Conservation (phyloP, 2,888 invertebrate species). For the Noctua fimbriata region DNA sequence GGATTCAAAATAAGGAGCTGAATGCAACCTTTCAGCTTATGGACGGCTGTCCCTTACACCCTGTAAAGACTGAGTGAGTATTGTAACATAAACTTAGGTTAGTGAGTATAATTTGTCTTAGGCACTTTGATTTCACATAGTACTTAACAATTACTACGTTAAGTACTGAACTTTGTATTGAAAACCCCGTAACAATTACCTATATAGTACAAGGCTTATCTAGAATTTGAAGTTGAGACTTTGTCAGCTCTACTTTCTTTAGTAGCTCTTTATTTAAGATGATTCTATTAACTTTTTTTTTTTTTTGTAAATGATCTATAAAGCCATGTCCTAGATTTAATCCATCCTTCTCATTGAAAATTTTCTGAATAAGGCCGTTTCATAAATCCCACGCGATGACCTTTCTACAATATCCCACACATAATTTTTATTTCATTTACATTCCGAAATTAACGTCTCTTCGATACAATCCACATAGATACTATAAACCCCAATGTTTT, state of each 20-base stretch:
- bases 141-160: background rate
- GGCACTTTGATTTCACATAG: background rate
- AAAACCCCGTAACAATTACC: background rate
- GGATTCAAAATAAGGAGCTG: too few species aligned
- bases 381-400: background rate
- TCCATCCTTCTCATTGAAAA: too few species aligned
- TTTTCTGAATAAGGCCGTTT: background rate
- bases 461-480: background rate
- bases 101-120: background rate
- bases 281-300: background rate
- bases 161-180: background rate
- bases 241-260: background rate
- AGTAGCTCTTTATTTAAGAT: background rate
- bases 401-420: conserved; percentile 9
- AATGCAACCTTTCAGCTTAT: too few species aligned
- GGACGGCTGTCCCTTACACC: too few species aligned
- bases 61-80: background rate
- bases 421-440: background rate
- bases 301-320: background rate
- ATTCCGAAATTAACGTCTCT: background rate
- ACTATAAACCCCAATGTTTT: background rate
- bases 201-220: background rate
- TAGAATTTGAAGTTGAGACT: background rate
- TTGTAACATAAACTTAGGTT: background rate
- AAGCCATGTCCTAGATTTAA: background rate